Percentiles rank a stretch among this genome's conserved stretches.
Evolutionary conservation across 2,888 invertebrate genomes (phyloP).

Genomic region (Apamea monoglypha): DNA sequence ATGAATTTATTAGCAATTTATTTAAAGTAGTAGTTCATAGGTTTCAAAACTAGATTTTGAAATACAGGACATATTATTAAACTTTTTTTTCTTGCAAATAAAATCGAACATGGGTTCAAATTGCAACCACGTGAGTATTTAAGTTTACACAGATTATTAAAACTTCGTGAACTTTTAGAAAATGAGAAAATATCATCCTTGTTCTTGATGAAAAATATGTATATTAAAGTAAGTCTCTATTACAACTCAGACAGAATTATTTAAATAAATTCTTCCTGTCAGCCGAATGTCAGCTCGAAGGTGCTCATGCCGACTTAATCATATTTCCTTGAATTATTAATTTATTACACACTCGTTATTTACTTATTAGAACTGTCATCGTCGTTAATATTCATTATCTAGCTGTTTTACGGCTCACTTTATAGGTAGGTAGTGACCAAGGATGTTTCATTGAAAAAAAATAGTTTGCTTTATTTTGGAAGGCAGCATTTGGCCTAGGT

Average conservation of each 20-base stretch:
- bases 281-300: slow-evolving; percentile 15
- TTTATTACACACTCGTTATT: slow-evolving; percentile 39
- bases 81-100: too few relatives aligned
- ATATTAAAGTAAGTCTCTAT: background rate
- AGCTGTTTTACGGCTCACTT: slow-evolving; percentile 26
- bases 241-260: background rate
- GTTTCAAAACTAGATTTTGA: slow-evolving; percentile 1
- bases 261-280: slow-evolving; percentile 47
- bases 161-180: background rate
- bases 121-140: background rate
- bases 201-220: background rate
- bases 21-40: background rate
- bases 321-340: slow-evolving; percentile 64
- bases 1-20: slow-evolving; percentile 31
- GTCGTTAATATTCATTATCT: slow-evolving; percentile 58
- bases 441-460: too few relatives aligned
- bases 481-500: background rate
- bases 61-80: background rate
- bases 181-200: background rate
- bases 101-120: background rate
- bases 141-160: background rate
- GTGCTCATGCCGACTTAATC: slow-evolving; percentile 23
- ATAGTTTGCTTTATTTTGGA: background rate
- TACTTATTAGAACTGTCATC: slow-evolving; percentile 65
- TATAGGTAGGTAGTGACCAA: background rate